Conservation (phyloP, 2,113 vertebrate species). For the Muscicapa adusta region DNA sequence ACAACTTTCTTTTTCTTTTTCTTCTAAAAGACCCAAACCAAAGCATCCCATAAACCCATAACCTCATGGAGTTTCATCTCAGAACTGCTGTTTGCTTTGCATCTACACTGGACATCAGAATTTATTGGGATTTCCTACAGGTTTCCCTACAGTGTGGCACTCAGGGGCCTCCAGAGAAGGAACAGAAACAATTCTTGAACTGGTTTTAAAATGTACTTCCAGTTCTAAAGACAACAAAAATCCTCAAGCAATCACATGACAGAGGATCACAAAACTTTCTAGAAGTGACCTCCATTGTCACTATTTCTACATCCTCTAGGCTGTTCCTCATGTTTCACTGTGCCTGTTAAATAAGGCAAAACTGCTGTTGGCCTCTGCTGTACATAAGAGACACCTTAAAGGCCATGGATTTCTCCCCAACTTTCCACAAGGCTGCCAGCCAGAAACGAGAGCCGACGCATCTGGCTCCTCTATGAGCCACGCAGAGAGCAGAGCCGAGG, state of each 20-base stretch:
- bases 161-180: background rate
- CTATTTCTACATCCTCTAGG: background rate
- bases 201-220: background rate
- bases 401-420: background rate
- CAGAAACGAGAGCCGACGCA: background rate
- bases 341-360: background rate
- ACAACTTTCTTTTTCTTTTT: background rate
- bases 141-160: background rate
- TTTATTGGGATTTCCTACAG: background rate
- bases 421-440: background rate
- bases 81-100: background rate
- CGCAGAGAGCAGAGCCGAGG: background rate
- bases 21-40: background rate
- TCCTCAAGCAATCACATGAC: background rate
- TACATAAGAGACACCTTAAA: background rate
- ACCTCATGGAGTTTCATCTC: background rate
- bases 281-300: background rate
- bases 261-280: background rate
- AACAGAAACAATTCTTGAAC: background rate
- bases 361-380: background rate
- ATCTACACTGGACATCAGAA: background rate
- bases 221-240: background rate
- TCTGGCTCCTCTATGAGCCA: slow-evolving; percentile 38
- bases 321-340: background rate
- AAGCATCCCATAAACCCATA: background rate